Evolutionary conservation across 2,113 vertebrate genomes (phyloP).

Genomic region (Tauraco erythrolophus): DNA sequence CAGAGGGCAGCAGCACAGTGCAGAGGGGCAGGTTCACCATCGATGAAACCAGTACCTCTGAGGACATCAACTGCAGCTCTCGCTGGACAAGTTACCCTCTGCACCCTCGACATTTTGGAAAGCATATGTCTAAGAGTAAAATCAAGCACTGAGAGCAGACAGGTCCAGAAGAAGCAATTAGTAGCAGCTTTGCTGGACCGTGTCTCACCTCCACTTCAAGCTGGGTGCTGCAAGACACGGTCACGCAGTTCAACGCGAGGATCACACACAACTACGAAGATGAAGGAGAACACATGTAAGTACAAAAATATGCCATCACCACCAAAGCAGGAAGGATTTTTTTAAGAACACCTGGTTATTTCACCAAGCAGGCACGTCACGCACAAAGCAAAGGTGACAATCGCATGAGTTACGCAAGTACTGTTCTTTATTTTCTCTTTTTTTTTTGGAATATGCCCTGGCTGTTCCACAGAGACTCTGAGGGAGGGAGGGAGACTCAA

Average conservation of each 20-base stretch:
- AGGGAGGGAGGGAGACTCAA: neutral
- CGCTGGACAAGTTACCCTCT: neutral
- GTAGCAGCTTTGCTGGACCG: fast-evolving
- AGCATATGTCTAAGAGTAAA: neutral
- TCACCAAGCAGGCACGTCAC: neutral
- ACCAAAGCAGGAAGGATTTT: neutral
- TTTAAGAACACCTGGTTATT: fast-evolving
- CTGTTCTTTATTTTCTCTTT: constrained; percentile 42
- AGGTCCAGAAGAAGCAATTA: fast-evolving
- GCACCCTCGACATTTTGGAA: neutral
- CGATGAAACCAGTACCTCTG: neutral
- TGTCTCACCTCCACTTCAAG: neutral
- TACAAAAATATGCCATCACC: neutral
- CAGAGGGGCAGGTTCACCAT: neutral
- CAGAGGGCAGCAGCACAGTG: fast-evolving
- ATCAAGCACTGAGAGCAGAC: neutral
- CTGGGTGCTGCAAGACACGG: neutral
- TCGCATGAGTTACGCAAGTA: neutral
- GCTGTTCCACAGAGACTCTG: neutral
- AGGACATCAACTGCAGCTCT: neutral
- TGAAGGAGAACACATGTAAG: neutral
- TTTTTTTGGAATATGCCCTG: neutral
- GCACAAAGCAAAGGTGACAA: neutral
- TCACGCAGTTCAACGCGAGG: neutral
- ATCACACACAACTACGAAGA: fast-evolving